Percentiles rank a stretch among this genome's conserved stretches.
These are phyloP conservation scores for Diadophis punctatus DNA, from an alignment of 2,113 vertebrate genomes.

Conservation along the genomic window DNA sequence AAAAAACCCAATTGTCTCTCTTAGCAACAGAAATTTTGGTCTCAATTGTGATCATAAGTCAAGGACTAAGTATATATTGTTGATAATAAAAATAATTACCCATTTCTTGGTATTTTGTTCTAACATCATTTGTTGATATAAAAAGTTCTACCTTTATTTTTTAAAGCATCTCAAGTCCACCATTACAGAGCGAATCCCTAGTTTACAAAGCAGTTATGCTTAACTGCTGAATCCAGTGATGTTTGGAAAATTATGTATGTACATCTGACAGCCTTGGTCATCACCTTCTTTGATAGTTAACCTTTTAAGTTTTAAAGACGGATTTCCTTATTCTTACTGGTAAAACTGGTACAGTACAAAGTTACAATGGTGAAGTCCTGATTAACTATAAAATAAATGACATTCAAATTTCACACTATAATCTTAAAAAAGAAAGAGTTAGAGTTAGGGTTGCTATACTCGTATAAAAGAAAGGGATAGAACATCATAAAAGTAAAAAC, in stretches of 20 bases:
- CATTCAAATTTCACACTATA: not conserved
- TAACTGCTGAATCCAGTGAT: not conserved
- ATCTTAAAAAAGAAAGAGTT: not conserved
- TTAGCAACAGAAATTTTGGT: too few relatives aligned
- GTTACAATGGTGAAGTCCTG: not conserved
- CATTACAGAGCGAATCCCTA: not conserved
- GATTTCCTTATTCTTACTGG: too few relatives aligned
- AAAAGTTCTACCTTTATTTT: not conserved
- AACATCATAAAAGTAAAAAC: not conserved
- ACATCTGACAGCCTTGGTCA: not conserved
- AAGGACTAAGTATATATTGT: not conserved
- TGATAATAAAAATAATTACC: not conserved
- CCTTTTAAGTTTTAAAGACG: not conserved
- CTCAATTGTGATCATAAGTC: too few relatives aligned
- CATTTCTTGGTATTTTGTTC: not conserved
- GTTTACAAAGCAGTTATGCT: not conserved
- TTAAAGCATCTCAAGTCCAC: not conserved
- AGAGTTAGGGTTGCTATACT: not conserved
- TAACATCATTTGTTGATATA: not conserved
- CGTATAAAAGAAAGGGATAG: not conserved
- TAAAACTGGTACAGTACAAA: not conserved
- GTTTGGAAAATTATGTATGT: not conserved
- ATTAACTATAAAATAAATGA: not conserved
- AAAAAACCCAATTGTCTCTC: too few relatives aligned
- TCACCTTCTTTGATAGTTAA: not conserved